phyloP scores from a whole-genome alignment of 2,888 invertebrate species.

The Caenorhabditis uteleia region DNA sequence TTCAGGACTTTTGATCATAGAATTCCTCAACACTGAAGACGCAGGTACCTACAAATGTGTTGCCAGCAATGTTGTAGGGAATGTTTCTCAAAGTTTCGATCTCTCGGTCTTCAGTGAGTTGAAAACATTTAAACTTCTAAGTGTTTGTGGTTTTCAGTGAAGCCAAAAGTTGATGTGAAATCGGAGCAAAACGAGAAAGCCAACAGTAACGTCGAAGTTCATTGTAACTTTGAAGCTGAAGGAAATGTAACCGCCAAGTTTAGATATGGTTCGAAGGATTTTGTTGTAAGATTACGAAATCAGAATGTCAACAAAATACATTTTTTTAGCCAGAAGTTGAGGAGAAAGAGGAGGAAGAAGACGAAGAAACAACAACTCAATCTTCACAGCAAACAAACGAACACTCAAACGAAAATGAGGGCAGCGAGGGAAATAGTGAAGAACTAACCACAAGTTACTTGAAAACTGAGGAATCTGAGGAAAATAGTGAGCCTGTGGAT shows the following conservation, averaged over 20 bases:
- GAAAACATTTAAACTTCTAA: not conserved
- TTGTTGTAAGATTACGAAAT: slow-evolving; percentile 19
- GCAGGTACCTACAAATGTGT: slow-evolving; percentile 52
- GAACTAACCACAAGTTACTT: no score
- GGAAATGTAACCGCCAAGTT: slow-evolving; percentile 48
- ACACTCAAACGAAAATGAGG: no score
- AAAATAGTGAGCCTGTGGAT: no score
- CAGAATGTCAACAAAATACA: not conserved
- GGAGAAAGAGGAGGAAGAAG: slow-evolving; percentile 18
- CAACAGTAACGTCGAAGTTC: slow-evolving; percentile 44
- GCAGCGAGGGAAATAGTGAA: no score
- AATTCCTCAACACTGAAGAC: slow-evolving; percentile 45
- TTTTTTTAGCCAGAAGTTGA: slow-evolving; percentile 1
- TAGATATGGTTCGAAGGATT: slow-evolving; percentile 43
- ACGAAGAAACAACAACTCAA: slow-evolving; percentile 9
- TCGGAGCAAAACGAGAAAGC: slow-evolving; percentile 40
- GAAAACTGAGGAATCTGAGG: no score
- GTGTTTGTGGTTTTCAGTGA: slow-evolving; percentile 32
- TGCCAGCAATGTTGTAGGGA: slow-evolving; percentile 51
- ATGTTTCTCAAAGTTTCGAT: slow-evolving; percentile 22
- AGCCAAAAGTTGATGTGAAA: slow-evolving; percentile 46
- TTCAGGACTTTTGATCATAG: slow-evolving; percentile 52
- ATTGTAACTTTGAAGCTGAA: slow-evolving; percentile 47
- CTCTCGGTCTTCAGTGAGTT: slow-evolving; percentile 48
- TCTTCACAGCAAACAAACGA: no score